These are phyloP conservation scores for Stenolophus ochropezus DNA, from an alignment of 2,888 invertebrate genomes.

Conservation along the genomic window DNA sequence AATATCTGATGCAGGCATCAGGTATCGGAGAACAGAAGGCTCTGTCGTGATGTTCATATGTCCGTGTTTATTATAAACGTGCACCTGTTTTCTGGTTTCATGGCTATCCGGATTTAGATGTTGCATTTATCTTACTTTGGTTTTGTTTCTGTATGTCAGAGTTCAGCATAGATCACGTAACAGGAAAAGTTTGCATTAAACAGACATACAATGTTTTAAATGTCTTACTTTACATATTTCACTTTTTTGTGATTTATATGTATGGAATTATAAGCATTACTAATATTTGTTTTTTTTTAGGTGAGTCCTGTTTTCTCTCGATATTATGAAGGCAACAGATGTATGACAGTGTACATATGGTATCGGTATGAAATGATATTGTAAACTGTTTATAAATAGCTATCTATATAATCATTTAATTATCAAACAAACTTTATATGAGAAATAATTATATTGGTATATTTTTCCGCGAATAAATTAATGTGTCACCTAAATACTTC, in stretches of 20 bases:
- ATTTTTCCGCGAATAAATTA: too few relatives aligned
- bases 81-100: conserved; percentile 48
- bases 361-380: not conserved
- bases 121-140: conserved; percentile 35
- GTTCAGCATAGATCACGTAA: not conserved
- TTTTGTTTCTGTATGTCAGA: not conserved
- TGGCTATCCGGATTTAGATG: conserved; percentile 49
- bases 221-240: not conserved
- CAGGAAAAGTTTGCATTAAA: not conserved
- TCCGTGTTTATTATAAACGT: conserved; percentile 15
- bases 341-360: not conserved
- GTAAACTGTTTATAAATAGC: not conserved
- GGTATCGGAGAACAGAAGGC: conserved; percentile 21
- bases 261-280: not conserved
- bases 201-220: not conserved
- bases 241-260: not conserved
- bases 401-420: too few relatives aligned
- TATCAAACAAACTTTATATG: too few relatives aligned
- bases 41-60: conserved; percentile 31
- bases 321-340: not conserved
- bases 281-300: not conserved
- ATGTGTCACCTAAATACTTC: too few relatives aligned
- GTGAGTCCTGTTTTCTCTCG: not conserved
- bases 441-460: too few relatives aligned
- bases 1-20: conserved; percentile 39